Percentiles rank a stretch among this genome's conserved stretches.
Conservation (phyloP, 2,113 vertebrate species). For the Candoia aspera region DNA sequence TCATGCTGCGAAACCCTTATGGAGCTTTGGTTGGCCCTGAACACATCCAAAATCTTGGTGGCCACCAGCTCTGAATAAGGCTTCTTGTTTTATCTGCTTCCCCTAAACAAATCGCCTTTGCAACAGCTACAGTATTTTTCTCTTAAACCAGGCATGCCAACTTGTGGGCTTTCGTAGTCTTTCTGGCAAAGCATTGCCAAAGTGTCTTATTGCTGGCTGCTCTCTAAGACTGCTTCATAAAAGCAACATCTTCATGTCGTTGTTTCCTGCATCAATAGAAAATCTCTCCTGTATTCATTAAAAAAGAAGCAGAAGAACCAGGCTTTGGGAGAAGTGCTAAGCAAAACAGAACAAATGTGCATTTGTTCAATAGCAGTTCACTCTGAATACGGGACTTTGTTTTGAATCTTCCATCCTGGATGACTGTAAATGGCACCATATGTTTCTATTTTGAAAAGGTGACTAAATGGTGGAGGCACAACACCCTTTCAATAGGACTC, state of each 20-base stretch:
- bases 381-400: neutral
- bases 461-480: too few species aligned
- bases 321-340: neutral
- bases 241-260: slow-evolving; percentile 51
- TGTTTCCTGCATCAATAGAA: slow-evolving; percentile 34
- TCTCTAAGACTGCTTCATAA: slow-evolving; percentile 20
- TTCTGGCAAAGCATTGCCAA: slow-evolving; percentile 44
- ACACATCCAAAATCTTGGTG: slow-evolving; percentile 67
- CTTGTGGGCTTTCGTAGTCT: slow-evolving; percentile 13
- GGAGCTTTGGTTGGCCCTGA: slow-evolving; percentile 10
- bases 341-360: neutral
- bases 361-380: neutral
- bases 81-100: slow-evolving; percentile 63
- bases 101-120: slow-evolving; percentile 54
- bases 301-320: neutral
- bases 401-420: neutral
- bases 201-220: slow-evolving; percentile 30
- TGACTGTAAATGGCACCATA: neutral
- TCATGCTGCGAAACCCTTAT: neutral
- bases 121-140: slow-evolving; percentile 60
- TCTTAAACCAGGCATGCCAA: slow-evolving; percentile 27
- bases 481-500: neutral
- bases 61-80: slow-evolving; percentile 56
- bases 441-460: neutral
- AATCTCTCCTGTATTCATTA: slow-evolving; percentile 34